Conservation (phyloP, 2,888 invertebrate species). For the Ornithoptera priamus region DNA sequence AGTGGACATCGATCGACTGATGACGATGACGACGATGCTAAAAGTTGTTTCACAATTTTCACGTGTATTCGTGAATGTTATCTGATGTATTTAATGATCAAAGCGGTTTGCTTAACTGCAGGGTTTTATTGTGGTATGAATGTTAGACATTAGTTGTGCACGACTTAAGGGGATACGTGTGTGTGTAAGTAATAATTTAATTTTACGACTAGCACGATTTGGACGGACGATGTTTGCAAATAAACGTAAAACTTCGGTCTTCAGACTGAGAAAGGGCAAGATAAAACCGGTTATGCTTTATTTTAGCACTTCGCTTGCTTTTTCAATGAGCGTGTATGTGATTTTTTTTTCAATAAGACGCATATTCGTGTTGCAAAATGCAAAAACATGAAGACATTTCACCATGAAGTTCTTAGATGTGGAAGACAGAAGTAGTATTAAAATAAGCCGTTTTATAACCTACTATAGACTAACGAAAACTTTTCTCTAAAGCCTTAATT, state of each 20-base stretch:
- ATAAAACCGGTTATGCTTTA: constrained; percentile 24
- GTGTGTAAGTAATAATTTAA: constrained; percentile 20
- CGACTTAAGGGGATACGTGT: constrained; percentile 12
- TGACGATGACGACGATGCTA: too few relatives aligned
- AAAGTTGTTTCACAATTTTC: too few relatives aligned
- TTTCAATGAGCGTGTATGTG: constrained; percentile 1
- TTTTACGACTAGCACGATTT: constrained; percentile 26
- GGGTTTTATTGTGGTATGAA: constrained; percentile 13
- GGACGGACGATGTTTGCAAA: constrained; percentile 21
- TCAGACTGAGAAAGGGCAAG: constrained; percentile 20
- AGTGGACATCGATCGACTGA: too few relatives aligned
- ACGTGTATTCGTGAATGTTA: neutral
- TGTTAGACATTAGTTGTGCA: constrained; percentile 15
- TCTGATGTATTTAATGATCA: constrained; percentile 1
- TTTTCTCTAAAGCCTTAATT: too few relatives aligned
- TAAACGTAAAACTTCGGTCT: constrained; percentile 12
- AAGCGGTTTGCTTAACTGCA: neutral
- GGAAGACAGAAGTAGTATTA: too few relatives aligned
- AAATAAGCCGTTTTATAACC: neutral
- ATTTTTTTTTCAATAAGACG: neutral
- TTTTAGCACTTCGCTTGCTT: constrained; percentile 6
- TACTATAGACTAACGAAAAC: neutral
- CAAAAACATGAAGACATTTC: neutral
- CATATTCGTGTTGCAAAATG: neutral
- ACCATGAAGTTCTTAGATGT: neutral